Evolutionary conservation across 2,797 vertebrate genomes (phyloP).

Genomic region (Gephyroberyx darwinii): DNA sequence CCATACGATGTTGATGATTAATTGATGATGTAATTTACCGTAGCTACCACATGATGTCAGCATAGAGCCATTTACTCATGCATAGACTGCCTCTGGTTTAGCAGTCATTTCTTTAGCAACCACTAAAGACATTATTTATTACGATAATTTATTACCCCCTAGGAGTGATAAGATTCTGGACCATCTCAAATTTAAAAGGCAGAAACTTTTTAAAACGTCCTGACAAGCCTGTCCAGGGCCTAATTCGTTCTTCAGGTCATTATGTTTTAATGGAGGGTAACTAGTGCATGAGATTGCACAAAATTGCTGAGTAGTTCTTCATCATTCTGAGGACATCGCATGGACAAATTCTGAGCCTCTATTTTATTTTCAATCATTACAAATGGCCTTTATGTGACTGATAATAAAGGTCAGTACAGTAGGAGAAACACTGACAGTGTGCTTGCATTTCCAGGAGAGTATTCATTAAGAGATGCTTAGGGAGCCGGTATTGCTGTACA

Average conservation of each 20-base stretch:
- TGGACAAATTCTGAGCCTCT: slow-evolving; percentile 8
- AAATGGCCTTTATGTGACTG: slow-evolving; percentile 45
- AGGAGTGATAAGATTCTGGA: slow-evolving; percentile 16
- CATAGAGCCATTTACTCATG: slow-evolving; percentile 43
- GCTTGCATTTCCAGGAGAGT: slow-evolving; percentile 29
- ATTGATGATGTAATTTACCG: slow-evolving; percentile 35
- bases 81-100: not conserved
- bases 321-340: slow-evolving; percentile 22
- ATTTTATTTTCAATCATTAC: slow-evolving; percentile 35
- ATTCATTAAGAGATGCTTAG: slow-evolving; percentile 50
- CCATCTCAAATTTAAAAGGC: slow-evolving; percentile 18
- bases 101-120: slow-evolving; percentile 23
- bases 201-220: not conserved
- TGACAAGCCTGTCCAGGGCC: not conserved
- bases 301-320: slow-evolving; percentile 1
- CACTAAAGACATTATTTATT: slow-evolving; percentile 31
- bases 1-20: too few species aligned
- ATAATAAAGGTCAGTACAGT: slow-evolving; percentile 42
- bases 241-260: not conserved
- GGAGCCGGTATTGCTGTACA: slow-evolving; percentile 31
- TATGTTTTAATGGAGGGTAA: slow-evolving; percentile 13
- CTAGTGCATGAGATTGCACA: not conserved
- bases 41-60: slow-evolving; percentile 71
- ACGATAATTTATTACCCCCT: slow-evolving; percentile 16
- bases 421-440: too few species aligned